These are phyloP conservation scores for Bruchidius siliquastri DNA, from an alignment of 2,888 invertebrate species.

Conservation along the genomic window DNA sequence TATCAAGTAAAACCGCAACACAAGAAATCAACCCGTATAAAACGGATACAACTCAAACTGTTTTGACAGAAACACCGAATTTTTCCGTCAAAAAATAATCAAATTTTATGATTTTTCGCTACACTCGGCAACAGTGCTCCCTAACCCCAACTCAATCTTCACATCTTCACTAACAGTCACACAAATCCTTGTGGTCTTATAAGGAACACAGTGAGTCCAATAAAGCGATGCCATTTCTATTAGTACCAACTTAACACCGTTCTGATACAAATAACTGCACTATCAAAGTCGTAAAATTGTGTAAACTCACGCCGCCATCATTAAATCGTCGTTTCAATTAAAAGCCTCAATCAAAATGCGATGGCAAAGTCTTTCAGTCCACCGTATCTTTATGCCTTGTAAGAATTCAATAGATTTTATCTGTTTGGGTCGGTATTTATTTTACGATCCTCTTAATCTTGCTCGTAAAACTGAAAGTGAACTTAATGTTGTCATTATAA, in stretches of 20 bases:
- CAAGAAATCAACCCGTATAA: no score
- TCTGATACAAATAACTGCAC: background rate
- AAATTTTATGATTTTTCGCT: no score
- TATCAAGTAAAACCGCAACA: no score
- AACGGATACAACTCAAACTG: no score
- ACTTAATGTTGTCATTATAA: background rate
- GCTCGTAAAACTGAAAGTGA: background rate
- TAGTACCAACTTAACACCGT: background rate
- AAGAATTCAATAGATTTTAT: background rate
- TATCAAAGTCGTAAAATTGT: background rate
- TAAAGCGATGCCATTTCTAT: background rate
- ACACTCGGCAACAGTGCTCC: no score
- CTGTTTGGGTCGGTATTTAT: background rate
- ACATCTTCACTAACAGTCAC: no score
- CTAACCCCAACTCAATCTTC: no score
- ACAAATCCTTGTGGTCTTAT: background rate
- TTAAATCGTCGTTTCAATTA: background rate
- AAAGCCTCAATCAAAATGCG: background rate
- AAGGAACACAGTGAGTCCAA: background rate
- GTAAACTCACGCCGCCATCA: background rate
- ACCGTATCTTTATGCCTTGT: background rate
- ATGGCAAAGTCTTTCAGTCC: background rate
- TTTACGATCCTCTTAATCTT: background rate
- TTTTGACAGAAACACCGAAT: no score
- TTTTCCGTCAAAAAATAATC: no score